A percentile compares a stretch with the other conserved stretches of the same genome.
These are phyloP conservation scores for Passer domesticus DNA, from an alignment of 2,113 vertebrate species.

Conservation along the genomic window DNA sequence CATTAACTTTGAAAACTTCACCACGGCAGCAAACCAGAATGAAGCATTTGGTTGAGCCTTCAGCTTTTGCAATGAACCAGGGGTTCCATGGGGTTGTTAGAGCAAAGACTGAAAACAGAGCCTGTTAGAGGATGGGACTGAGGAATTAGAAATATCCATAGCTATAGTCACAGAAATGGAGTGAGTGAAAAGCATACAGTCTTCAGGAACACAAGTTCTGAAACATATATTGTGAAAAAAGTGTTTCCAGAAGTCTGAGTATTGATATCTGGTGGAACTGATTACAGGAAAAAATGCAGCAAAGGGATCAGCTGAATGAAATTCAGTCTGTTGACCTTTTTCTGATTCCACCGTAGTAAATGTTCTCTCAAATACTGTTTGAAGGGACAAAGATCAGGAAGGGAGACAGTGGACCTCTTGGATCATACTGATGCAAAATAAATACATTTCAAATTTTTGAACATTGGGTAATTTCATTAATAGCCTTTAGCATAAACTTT, in stretches of 20 bases:
- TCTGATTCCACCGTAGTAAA: not conserved
- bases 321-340: not conserved
- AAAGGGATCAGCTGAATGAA: not conserved
- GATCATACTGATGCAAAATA: not conserved
- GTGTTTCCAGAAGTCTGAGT: not conserved
- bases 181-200: not conserved
- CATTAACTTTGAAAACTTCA: not conserved
- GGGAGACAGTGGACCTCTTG: not conserved
- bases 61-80: not conserved
- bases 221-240: not conserved
- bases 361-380: not conserved
- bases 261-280: not conserved
- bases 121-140: not conserved
- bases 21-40: not conserved
- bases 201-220: not conserved
- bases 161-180: not conserved
- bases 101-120: not conserved
- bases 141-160: not conserved
- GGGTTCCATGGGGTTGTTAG: not conserved
- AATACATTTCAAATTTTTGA: not conserved
- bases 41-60: not conserved
- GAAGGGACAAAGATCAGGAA: not conserved
- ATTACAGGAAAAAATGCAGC: not conserved
- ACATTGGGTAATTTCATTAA: not conserved
- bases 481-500: not conserved